Conservation (phyloP, 2,797 vertebrate species). For the Momotus momota region DNA sequence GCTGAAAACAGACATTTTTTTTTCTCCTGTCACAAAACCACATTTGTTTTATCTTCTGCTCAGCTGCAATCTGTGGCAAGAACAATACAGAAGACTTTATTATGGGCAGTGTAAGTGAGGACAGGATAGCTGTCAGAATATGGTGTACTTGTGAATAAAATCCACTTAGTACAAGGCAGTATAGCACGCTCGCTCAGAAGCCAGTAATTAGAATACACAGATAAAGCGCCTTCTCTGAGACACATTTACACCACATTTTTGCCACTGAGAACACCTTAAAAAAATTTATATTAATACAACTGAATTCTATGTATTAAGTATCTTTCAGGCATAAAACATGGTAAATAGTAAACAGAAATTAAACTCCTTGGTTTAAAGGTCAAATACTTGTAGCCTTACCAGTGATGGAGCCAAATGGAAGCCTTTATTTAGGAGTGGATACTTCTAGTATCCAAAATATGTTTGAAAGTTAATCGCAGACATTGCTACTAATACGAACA, state of each 20-base stretch:
- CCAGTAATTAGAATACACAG: not conserved
- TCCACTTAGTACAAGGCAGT: not conserved
- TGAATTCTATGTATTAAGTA: not conserved
- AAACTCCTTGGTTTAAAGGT: not conserved
- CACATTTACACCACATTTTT: not conserved
- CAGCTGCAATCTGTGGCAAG: not conserved
- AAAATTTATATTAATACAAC: not conserved
- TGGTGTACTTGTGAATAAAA: constrained; percentile 19
- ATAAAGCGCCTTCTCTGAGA: not conserved
- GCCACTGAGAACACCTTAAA: not conserved
- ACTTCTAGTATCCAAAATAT: not conserved
- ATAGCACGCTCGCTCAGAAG: not conserved
- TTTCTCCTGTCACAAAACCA: not conserved
- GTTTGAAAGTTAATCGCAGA: not conserved
- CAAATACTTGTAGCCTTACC: not conserved
- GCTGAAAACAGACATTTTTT: not conserved
- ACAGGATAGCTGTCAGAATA: not conserved
- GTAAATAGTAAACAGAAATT: not conserved
- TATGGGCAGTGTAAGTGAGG: not conserved
- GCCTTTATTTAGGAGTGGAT: not conserved
- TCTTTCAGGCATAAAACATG: not conserved
- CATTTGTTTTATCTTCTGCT: not conserved
- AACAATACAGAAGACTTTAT: not conserved
- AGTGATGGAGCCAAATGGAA: not conserved
- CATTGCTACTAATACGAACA: not conserved